Evolutionary conservation across 1,140 invertebrate species (phyloP), one percentile per base, ranked within the genome.

Genomic region (Sycophaga agraensis): DNA sequence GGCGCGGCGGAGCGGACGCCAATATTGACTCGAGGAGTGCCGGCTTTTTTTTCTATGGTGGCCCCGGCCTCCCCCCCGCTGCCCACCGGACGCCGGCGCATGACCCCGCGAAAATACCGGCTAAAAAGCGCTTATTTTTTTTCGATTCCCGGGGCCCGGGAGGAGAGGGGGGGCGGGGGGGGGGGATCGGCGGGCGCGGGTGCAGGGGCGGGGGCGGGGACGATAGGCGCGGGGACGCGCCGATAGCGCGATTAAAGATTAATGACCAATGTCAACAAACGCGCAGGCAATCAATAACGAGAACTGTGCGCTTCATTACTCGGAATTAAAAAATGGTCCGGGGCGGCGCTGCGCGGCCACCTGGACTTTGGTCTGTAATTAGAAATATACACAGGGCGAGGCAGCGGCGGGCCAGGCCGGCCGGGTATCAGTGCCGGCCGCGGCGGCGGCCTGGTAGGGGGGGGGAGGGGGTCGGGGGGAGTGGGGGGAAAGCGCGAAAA

Each of bases 251-350:
- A 79, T 77, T 77, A 78, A 77, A 77, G 75, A 79, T 79, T 79
- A 77, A 77, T 77, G 73, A 75, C 71, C 68, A 77, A 77, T 76
- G 74, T 77, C 74, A 77, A 78, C 71, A 76, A 69, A 69, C 61
- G 48, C 57, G 56, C 61, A 51, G 60, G 54, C 46, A 57, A 59
- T 59, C 58, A 46, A 61, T 61, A 61, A 51, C 59, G 22, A 22
- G 43, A 62, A 45, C 37, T 40, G 28, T 4, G 69, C 63, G 71
- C 70, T 75, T 75, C 71, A 76, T 76, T 77, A 73, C 68, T 66
- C 64, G 72, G 73, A 76, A 78, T 76, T 76, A 75, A 77, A 75
- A 77, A 71, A 73, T 70, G 65, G 72, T 72, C 67, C 70, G 71
- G 64, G 64, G 64, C 69, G 66, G 66, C 66, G 69, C 70, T 63